A percentile compares a stretch with the other conserved stretches of the same genome.
These are phyloP conservation scores for Steinernema scapterisci DNA, from an alignment of 2,888 invertebrate genomes.

Conservation along the genomic window DNA sequence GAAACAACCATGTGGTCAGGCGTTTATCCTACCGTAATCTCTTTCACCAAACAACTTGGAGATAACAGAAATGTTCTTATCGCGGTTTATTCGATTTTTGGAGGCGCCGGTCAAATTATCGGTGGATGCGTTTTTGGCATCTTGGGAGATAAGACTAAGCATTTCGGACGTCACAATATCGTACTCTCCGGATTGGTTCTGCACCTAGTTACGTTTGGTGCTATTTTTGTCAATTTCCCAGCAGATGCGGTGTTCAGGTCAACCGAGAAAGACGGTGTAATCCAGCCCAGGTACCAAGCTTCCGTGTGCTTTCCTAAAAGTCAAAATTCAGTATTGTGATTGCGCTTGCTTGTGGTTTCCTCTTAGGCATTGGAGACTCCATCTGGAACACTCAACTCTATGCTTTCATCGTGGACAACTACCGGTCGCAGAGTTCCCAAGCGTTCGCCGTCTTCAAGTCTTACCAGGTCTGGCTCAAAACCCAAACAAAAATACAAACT, in stretches of 20 bases:
- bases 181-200: slow-evolving; percentile 44
- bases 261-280: slow-evolving; percentile 38
- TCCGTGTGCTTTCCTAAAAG: background rate
- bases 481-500: slow-evolving; percentile 36
- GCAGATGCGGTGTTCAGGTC: slow-evolving; percentile 42
- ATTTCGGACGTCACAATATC: slow-evolving; percentile 40
- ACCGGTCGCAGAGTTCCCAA: slow-evolving; percentile 81
- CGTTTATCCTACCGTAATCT: too few relatives aligned
- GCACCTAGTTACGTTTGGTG: slow-evolving; percentile 38
- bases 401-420: slow-evolving; percentile 86
- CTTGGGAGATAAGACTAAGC: slow-evolving; percentile 21
- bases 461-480: too few relatives aligned
- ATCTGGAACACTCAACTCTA: slow-evolving; percentile 90
- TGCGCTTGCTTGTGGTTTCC: slow-evolving; percentile 86
- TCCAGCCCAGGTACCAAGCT: slow-evolving; percentile 58
- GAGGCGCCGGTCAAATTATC: too few relatives aligned
- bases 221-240: slow-evolving; percentile 45
- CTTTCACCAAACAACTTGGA: too few relatives aligned
- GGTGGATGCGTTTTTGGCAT: too few relatives aligned
- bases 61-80: too few relatives aligned
- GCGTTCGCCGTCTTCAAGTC: slow-evolving; percentile 98
- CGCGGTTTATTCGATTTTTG: too few relatives aligned
- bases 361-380: slow-evolving; percentile 94
- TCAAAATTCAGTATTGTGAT: slow-evolving; percentile 71
- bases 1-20: too few relatives aligned